These are phyloP conservation scores for Micrastur ruficollis DNA, from an alignment of 2,797 vertebrate species.

Conservation along the genomic window DNA sequence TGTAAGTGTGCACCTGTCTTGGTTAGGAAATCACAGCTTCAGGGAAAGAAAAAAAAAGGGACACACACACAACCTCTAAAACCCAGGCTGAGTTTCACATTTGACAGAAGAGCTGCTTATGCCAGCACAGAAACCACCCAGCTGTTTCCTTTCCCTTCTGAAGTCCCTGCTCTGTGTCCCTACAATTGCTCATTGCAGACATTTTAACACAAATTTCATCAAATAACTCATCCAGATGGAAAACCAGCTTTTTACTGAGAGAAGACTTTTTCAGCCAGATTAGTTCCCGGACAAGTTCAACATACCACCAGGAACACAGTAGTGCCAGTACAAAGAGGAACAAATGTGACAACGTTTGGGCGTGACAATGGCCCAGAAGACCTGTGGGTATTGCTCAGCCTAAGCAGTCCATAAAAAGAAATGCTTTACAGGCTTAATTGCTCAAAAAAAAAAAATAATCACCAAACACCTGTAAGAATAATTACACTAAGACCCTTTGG, in stretches of 20 bases:
- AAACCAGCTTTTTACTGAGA: neutral
- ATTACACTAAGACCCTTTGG: neutral
- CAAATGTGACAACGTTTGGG: neutral
- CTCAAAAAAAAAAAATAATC: neutral
- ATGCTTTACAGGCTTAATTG: neutral
- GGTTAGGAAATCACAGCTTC: neutral
- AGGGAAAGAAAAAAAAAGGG: accelerated
- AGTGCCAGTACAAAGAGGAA: neutral
- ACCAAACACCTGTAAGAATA: neutral
- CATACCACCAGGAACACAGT: neutral
- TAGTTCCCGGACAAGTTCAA: neutral
- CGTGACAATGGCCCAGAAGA: neutral
- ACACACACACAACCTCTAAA: neutral
- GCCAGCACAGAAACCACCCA: neutral
- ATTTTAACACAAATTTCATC: neutral
- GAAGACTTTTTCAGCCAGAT: neutral
- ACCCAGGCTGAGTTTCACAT: neutral
- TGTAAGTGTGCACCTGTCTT: neutral
- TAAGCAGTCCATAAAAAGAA: neutral
- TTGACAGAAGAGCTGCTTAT: neutral
- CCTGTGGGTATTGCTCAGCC: neutral
- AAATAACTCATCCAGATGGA: neutral
- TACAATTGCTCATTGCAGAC: neutral
- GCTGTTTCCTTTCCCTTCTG: neutral
- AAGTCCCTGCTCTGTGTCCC: neutral